Conservation (phyloP, 92 coral and sea anemone genomes). For the Montipora capitata region DNA sequence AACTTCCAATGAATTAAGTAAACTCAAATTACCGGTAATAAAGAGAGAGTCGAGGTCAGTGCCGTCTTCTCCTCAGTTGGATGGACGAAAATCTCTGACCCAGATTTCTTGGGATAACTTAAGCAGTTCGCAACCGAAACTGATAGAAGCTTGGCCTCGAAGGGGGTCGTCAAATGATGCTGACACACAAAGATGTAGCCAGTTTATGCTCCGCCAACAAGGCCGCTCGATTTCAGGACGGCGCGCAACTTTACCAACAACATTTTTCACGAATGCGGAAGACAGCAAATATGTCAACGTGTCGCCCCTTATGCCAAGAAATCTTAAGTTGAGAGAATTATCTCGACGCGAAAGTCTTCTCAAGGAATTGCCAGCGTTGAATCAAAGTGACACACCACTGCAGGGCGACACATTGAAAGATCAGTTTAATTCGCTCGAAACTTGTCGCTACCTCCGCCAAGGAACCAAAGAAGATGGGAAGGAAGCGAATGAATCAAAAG, state of each 20-base stretch:
- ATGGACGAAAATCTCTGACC: neutral
- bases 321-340: conserved; percentile 53
- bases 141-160: conserved; percentile 6
- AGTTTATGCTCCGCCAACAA: neutral
- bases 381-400: conserved; percentile 5
- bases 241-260: conserved; percentile 4
- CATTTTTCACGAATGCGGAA: neutral
- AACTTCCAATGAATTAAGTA: neutral
- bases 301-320: conserved; percentile 66
- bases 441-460: conserved; percentile 78
- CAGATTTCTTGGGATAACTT: conserved; percentile 11
- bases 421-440: conserved; percentile 78
- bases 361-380: conserved; percentile 5
- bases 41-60: conserved; percentile 19
- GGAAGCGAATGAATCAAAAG: neutral
- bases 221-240: conserved; percentile 22
- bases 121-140: neutral
- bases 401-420: conserved; percentile 66
- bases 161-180: conserved; percentile 25
- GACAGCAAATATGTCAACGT: neutral
- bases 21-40: conserved; percentile 32
- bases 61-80: conserved; percentile 17
- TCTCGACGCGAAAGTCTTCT: conserved; percentile 53
- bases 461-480: conserved; percentile 4
- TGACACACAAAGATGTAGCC: neutral